phyloP scores from a whole-genome alignment of 53 echinoderm and acorn worm species.

The Crossaster papposus region DNA sequence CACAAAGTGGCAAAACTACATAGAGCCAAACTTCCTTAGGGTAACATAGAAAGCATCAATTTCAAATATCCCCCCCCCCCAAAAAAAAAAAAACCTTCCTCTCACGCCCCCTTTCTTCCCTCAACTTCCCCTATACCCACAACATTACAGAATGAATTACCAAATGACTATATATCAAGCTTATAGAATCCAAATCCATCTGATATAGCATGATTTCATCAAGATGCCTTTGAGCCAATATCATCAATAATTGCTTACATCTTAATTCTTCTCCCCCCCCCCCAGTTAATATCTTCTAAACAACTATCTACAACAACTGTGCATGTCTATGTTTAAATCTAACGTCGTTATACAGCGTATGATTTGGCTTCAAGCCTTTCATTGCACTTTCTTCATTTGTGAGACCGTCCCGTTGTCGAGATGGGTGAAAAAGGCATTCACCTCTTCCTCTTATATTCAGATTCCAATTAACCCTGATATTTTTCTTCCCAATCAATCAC shows the following conservation, averaged over 20 bases:
- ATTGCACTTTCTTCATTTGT: neutral
- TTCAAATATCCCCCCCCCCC: too few relatives aligned
- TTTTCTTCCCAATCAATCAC: neutral
- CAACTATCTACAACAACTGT: neutral
- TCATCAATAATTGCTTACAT: neutral
- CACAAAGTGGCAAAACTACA: too few relatives aligned
- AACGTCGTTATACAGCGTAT: neutral
- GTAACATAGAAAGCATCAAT: too few relatives aligned
- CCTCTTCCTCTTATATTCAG: neutral
- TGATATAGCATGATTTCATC: neutral
- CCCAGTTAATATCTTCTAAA: neutral
- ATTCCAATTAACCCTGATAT: constrained; percentile 19
- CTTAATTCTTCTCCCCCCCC: neutral
- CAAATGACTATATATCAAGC: too few relatives aligned
- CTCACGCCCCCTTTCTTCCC: too few relatives aligned
- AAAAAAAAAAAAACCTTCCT: too few relatives aligned
- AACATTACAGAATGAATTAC: too few relatives aligned
- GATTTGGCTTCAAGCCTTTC: neutral
- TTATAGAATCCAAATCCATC: too few relatives aligned
- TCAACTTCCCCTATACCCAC: too few relatives aligned
- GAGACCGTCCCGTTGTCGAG: neutral
- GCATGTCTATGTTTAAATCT: neutral
- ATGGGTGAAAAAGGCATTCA: neutral
- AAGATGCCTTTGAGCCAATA: neutral
- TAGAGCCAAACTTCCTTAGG: too few relatives aligned